These are phyloP conservation scores for Zosterops japonicus DNA, from an alignment of 2,113 vertebrate genomes.

Conservation along the genomic window DNA sequence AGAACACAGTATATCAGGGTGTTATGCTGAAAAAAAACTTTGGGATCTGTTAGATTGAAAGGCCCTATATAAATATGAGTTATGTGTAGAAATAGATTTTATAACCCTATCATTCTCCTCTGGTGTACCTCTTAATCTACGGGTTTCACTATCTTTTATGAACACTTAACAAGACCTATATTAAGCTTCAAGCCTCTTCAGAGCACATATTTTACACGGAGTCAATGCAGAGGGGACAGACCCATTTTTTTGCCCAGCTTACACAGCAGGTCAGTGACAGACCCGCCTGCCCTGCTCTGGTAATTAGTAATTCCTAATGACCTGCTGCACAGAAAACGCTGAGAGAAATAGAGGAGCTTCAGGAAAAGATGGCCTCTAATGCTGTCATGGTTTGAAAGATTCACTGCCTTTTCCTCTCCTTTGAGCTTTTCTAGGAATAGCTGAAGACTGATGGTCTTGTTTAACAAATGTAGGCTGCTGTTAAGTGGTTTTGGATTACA, in stretches of 20 bases:
- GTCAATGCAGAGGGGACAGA: neutral
- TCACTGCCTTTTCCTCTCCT: neutral
- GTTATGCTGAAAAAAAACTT: neutral
- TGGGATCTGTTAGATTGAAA: constrained; percentile 45
- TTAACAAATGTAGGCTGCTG: neutral
- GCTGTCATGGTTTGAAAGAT: neutral
- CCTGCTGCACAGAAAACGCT: neutral
- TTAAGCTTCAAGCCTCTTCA: constrained; percentile 26
- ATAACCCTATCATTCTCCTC: constrained; percentile 43
- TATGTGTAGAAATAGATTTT: constrained; percentile 45
- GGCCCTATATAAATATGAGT: constrained; percentile 53
- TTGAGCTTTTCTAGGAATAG: neutral
- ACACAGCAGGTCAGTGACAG: neutral
- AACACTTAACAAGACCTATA: constrained; percentile 36
- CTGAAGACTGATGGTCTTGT: neutral
- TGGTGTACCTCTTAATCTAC: constrained; percentile 48
- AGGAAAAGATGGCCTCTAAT: neutral
- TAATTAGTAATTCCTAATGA: constrained; percentile 31
- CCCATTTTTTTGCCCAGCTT: neutral
- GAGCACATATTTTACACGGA: neutral
- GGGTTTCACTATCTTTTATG: constrained; percentile 21
- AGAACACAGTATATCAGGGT: constrained; percentile 21
- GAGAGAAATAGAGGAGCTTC: neutral
- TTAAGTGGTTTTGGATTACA: neutral
- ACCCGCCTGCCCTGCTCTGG: neutral